Percentiles rank a stretch among this genome's conserved stretches.
Evolutionary conservation across 2,888 invertebrate genomes (phyloP).

Genomic region (Fabriciana adippe): DNA sequence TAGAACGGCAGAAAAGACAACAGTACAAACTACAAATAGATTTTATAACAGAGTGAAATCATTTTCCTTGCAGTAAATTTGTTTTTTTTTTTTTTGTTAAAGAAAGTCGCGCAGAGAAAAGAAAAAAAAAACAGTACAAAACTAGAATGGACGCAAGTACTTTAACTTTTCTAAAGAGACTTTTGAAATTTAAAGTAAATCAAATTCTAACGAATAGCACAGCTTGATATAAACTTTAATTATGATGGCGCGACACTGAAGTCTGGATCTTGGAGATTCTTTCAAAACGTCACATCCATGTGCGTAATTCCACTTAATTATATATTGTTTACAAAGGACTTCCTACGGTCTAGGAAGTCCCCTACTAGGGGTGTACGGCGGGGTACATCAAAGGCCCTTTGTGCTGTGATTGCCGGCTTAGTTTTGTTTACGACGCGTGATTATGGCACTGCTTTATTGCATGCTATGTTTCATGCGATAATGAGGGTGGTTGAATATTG

Average conservation of each 20-base stretch:
- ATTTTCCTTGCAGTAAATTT: no score
- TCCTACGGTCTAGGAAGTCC: constrained; percentile 11
- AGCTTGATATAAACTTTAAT: constrained; percentile 9
- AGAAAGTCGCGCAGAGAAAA: no score
- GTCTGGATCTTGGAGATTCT: constrained; percentile 2
- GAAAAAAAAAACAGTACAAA: no score
- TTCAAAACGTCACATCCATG: constrained; percentile 17
- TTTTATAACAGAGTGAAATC: no score
- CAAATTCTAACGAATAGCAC: neutral
- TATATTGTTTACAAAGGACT: constrained; percentile 30
- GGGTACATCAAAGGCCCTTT: constrained; percentile 33
- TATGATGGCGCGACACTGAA: neutral
- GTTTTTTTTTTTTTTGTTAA: no score
- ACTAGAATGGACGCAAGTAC: no score
- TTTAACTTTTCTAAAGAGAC: no score
- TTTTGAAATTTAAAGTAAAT: neutral
- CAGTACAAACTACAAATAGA: no score
- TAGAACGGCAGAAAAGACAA: no score
- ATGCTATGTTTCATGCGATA: constrained; percentile 12
- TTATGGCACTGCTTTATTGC: constrained; percentile 27
- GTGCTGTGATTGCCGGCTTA: constrained; percentile 25
- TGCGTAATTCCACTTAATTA: constrained; percentile 28
- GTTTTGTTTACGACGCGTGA: constrained; percentile 31
- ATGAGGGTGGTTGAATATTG: constrained; percentile 5
- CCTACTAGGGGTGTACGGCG: neutral